Evolutionary conservation across 2,113 vertebrate species (phyloP).

Genomic region (Cryptotis parvus): DNA sequence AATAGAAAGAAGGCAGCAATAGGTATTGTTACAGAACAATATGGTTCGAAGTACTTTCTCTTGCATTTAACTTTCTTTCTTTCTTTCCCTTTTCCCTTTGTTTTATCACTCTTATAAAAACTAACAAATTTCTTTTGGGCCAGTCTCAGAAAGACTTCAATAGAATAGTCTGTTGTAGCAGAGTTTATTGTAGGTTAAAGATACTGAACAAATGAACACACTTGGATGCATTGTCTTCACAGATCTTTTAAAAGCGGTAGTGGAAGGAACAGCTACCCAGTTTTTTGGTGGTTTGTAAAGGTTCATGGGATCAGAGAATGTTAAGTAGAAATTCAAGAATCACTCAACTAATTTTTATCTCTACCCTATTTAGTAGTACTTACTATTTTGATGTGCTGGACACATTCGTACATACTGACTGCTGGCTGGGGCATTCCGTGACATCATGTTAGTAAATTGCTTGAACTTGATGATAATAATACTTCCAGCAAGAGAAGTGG

Average conservation of each 20-base stretch:
- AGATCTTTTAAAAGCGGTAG: background rate
- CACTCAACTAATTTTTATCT: conserved; percentile 2
- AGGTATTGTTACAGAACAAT: background rate
- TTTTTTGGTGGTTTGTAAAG: background rate
- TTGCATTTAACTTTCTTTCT: conserved; percentile 17
- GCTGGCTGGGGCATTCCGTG: background rate
- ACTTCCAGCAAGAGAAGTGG: background rate
- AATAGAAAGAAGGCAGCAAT: conserved; percentile 8
- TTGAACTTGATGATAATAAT: background rate
- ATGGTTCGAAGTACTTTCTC: too few species aligned
- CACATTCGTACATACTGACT: background rate
- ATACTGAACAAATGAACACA: background rate
- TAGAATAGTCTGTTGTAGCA: conserved; percentile 2
- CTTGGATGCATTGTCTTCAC: background rate
- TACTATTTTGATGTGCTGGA: background rate
- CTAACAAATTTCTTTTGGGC: background rate
- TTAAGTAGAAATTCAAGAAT: background rate
- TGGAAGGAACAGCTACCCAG: background rate
- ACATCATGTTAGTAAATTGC: background rate
- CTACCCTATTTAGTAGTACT: background rate
- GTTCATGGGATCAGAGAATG: background rate
- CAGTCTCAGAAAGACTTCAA: background rate
- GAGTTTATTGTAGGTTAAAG: background rate
- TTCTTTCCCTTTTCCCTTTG: background rate
- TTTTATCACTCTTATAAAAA: too few species aligned